A percentile compares a stretch with the other conserved stretches of the same genome.
Evolutionary conservation across 2,797 vertebrate genomes (phyloP).

Genomic region (Kryptopterus vitreolus): DNA sequence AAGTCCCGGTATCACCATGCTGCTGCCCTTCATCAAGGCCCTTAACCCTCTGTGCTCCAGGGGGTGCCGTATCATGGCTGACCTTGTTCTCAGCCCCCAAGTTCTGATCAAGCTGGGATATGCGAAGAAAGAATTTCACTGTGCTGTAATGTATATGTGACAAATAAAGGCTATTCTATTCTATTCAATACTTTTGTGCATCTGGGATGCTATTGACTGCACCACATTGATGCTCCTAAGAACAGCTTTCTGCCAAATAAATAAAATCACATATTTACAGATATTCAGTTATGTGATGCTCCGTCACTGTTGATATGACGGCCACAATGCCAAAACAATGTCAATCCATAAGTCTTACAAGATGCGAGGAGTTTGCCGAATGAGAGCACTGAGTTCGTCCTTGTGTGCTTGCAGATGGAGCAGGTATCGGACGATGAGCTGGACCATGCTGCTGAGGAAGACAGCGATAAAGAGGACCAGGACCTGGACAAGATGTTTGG

Average conservation of each 20-base stretch:
- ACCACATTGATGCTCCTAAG: not conserved
- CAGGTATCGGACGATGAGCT: slow-evolving; percentile 95
- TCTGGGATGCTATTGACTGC: not conserved
- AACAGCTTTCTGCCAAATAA: not conserved
- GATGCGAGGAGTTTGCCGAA: not conserved
- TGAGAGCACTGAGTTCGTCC: not conserved
- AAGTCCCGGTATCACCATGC: no score
- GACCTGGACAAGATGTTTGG: slow-evolving; percentile 89
- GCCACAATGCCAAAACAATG: slow-evolving; percentile 1
- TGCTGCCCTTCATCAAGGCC: no score
- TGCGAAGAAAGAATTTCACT: no score
- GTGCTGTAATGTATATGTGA: no score
- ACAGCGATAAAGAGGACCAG: slow-evolving; percentile 97
- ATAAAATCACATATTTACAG: not conserved
- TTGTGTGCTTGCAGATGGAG: slow-evolving; percentile 83
- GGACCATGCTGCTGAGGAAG: slow-evolving; percentile 94
- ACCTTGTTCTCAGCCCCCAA: no score
- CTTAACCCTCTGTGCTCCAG: no score
- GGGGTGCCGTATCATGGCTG: no score
- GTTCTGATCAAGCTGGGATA: no score
- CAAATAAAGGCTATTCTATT: no score
- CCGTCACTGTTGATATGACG: slow-evolving; percentile 6
- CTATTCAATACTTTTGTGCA: no score
- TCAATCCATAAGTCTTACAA: not conserved
- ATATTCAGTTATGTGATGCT: not conserved